Percentiles rank a stretch among this genome's conserved stretches.
Conservation (phyloP, 2,113 vertebrate species). For the Arvicanthis niloticus region DNA sequence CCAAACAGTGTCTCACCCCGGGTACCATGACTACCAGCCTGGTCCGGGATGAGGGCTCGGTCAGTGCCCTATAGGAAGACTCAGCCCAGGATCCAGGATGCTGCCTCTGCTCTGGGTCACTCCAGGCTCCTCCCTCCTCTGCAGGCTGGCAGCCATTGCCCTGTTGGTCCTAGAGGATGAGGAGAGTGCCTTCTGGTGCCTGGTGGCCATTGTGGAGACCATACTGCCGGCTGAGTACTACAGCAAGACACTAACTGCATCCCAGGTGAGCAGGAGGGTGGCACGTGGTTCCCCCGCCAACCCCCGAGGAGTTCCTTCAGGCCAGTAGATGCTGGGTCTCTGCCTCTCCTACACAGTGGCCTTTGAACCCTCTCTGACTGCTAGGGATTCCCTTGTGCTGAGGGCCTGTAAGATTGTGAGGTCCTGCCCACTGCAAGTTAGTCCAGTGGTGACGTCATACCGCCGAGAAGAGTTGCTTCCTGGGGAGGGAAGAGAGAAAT, state of each 20-base stretch:
- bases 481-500: background rate
- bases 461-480: background rate
- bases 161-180: slow-evolving; percentile 94
- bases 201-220: slow-evolving; percentile 93
- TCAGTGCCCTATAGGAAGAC: background rate
- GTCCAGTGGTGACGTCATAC: background rate
- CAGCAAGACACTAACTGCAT: slow-evolving; percentile 93
- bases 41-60: background rate
- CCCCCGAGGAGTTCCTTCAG: background rate
- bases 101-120: background rate
- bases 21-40: background rate
- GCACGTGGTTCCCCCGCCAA: rapidly evolving
- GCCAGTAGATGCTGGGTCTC: background rate
- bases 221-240: slow-evolving; percentile 97
- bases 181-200: slow-evolving; percentile 96
- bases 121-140: background rate
- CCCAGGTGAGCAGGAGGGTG: slow-evolving; percentile 89
- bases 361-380: background rate
- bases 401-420: background rate
- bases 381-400: background rate
- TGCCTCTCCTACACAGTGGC: background rate
- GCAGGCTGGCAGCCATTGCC: slow-evolving; percentile 94
- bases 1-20: background rate
- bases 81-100: background rate
- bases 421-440: background rate